Percentiles rank a stretch among this genome's conserved stretches.
Conservation (phyloP, 2,113 vertebrate species). For the Oncorhynchus masou region DNA sequence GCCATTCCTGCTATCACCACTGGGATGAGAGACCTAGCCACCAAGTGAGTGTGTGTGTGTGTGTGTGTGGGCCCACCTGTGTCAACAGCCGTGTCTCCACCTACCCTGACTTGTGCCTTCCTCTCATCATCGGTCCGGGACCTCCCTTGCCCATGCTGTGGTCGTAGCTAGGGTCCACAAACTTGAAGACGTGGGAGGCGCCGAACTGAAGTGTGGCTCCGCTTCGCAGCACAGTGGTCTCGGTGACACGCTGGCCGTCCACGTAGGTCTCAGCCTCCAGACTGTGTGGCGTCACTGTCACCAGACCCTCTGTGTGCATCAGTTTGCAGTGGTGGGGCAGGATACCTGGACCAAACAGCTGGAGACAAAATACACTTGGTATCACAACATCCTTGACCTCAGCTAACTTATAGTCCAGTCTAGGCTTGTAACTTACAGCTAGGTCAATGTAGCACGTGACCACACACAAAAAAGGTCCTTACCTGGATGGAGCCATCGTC, state of each 20-base stretch:
- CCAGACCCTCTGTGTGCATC: slow-evolving; percentile 94
- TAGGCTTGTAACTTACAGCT: not conserved
- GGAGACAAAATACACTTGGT: not conserved
- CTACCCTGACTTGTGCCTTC: slow-evolving; percentile 88
- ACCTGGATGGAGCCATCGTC: slow-evolving; percentile 96
- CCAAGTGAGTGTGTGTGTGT: not conserved
- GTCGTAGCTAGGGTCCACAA: slow-evolving; percentile 95
- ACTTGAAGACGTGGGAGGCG: slow-evolving; percentile 90
- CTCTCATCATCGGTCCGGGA: slow-evolving; percentile 78
- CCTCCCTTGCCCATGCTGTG: slow-evolving; percentile 84
- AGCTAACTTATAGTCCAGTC: too few relatives aligned
- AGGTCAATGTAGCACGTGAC: not conserved
- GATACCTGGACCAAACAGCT: slow-evolving; percentile 93
- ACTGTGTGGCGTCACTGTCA: slow-evolving; percentile 88
- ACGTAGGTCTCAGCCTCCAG: slow-evolving; percentile 91
- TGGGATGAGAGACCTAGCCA: too few relatives aligned
- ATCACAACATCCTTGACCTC: not conserved
- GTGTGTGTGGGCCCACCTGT: not conserved
- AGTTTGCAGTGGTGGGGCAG: slow-evolving; percentile 96
- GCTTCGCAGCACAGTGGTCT: slow-evolving; percentile 91
- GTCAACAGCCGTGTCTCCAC: not conserved
- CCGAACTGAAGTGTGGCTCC: slow-evolving; percentile 95
- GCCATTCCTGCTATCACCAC: too few relatives aligned
- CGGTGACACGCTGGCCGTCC: slow-evolving; percentile 87
- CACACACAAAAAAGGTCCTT: not conserved